These are phyloP conservation scores for Misgurnus anguillicaudatus DNA, from an alignment of 2,113 vertebrate species.

Conservation along the genomic window DNA sequence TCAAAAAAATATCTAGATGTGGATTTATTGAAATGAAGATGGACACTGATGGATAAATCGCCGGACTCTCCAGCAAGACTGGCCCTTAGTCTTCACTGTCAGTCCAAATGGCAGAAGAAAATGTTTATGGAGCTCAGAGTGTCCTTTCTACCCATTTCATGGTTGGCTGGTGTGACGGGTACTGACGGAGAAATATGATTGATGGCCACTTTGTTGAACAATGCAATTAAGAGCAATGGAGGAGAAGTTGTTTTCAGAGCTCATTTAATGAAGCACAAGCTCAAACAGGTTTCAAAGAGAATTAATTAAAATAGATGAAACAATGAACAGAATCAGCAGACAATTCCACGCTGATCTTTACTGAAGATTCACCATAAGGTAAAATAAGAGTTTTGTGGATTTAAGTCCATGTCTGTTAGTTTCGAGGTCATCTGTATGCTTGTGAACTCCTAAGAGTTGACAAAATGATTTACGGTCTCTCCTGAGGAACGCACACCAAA, in stretches of 20 bases:
- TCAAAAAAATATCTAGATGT: conserved; percentile 25
- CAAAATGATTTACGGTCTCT: too few species aligned
- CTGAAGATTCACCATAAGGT: neutral
- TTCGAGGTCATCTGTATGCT: too few species aligned
- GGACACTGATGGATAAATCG: conserved; percentile 57
- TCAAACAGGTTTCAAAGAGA: conserved; percentile 52
- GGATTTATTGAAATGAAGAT: conserved; percentile 57
- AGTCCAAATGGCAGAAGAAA: conserved; percentile 54
- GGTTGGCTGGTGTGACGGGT: conserved; percentile 67
- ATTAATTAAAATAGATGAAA: conserved; percentile 69
- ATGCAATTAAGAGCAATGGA: conserved; percentile 70
- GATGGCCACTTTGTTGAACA: conserved; percentile 75
- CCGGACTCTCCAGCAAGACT: conserved; percentile 43
- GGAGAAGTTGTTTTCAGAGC: conserved; percentile 54
- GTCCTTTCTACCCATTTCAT: conserved; percentile 66
- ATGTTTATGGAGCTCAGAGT: conserved; percentile 54
- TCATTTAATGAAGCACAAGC: conserved; percentile 62
- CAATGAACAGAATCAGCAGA: neutral
- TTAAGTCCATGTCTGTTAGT: too few species aligned
- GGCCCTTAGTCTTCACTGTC: conserved; percentile 52
- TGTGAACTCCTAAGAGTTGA: too few species aligned
- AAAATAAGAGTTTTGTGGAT: neutral
- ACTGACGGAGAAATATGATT: conserved; percentile 68
- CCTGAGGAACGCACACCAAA: too few species aligned
- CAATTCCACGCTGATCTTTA: conserved; percentile 29